Conservation (phyloP, 2,888 invertebrate genomes). For the Schizaphis graminum region DNA sequence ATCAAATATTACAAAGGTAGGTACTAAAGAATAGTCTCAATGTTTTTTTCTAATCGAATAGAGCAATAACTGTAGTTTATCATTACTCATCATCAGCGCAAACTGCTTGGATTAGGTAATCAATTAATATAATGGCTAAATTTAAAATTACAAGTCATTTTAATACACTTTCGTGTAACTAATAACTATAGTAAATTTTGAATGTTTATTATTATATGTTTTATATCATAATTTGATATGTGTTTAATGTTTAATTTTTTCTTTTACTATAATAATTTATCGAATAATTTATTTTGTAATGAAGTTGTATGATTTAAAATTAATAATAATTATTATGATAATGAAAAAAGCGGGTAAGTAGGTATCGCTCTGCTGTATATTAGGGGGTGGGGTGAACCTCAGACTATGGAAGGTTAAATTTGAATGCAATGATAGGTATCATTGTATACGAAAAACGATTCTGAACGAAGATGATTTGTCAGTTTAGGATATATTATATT, state of each 20-base stretch:
- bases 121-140: background rate
- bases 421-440: too few relatives aligned
- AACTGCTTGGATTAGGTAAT: background rate
- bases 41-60: background rate
- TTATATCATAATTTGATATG: background rate
- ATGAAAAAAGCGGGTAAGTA: too few relatives aligned
- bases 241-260: background rate
- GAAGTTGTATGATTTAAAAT: background rate
- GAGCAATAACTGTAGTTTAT: background rate
- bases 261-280: background rate
- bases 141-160: background rate
- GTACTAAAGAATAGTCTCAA: background rate
- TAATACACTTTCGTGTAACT: background rate
- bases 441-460: too few relatives aligned
- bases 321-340: background rate
- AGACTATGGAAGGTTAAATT: too few relatives aligned
- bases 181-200: background rate
- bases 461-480: too few relatives aligned
- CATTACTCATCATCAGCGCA: background rate
- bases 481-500: too few relatives aligned
- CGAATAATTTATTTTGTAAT: background rate
- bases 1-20: background rate
- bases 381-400: too few relatives aligned
- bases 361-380: too few relatives aligned
- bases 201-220: background rate